Base-by-base conservation (phyloP, 2,888 invertebrate genomes). In the Exephanes ischioxanthus region DNA sequence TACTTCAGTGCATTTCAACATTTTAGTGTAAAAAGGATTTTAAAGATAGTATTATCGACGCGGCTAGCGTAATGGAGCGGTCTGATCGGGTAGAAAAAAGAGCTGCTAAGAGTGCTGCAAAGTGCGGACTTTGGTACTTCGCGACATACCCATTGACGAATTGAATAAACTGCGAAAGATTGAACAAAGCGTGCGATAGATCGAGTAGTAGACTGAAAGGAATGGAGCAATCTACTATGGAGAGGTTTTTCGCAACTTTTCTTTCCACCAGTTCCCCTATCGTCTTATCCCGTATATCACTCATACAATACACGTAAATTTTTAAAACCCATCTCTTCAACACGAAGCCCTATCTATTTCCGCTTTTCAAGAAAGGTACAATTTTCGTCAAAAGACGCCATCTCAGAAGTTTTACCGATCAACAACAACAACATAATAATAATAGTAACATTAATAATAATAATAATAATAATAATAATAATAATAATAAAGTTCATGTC, bases 261-360 rank as follows among this genome's bases (percentile, higher is more conserved):
- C 33, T 5, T 33, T 33, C 33, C 61, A 30, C 61, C 16, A 61
- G 33, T 30, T 61, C 61, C 61, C 33, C 61, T 33, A 61, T 16
- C 33, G 61, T 33, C 16, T n/a, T 26, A 61, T 61, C 16, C 33
- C 61, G 16, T 61, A 33, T 61, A 61, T 33, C 61, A 61, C 61
- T 16, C 61, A 61, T 33, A 61, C 33, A 33, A 61, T 61, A 14
- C 61, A 26, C 33, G 33, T 61, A 14, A 4, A 61, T 61, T 61
- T 61, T 61, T 33, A 61, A 61, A 61, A 33, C 16, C 61, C 61
- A 61, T 33, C 30, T 61, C 33, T 33, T 61, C 61, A 61, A 61
- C 30, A 14, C 61, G 30, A 61, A 61, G 30, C 16, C 30, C 30
- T 16, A 61, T 22, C 19, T 19, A 11, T 61, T 61, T 61, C 33